These are phyloP conservation scores for Tiliqua scincoides DNA, from an alignment of 2,113 vertebrate species.

Conservation along the genomic window DNA sequence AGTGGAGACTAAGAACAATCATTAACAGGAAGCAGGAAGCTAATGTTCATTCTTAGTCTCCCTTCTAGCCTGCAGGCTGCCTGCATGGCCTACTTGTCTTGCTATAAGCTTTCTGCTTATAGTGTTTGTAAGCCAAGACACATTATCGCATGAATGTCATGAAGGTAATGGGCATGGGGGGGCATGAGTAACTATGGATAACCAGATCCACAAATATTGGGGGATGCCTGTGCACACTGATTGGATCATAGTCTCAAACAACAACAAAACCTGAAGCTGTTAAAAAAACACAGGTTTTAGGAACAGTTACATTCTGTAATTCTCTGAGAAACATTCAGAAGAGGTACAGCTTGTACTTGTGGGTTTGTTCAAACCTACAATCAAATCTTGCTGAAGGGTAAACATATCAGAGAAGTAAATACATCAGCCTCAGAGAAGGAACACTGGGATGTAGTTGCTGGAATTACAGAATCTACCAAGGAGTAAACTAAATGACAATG, in stretches of 20 bases:
- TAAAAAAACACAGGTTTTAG: not conserved
- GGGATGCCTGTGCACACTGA: no score
- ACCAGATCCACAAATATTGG: no score
- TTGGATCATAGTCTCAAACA: not conserved
- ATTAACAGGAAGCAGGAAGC: no score
- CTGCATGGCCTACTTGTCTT: no score
- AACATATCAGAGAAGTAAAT: not conserved
- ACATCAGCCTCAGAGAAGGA: conserved; percentile 28
- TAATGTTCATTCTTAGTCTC: no score
- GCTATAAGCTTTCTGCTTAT: no score
- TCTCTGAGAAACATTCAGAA: conserved; percentile 28
- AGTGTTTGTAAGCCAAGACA: no score
- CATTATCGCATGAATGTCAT: no score
- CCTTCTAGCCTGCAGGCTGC: no score
- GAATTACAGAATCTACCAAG: conserved; percentile 10
- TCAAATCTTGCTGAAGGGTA: conserved; percentile 33
- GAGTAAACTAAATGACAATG: not conserved
- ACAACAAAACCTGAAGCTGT: not conserved
- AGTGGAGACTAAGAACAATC: no score
- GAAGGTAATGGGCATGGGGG: no score
- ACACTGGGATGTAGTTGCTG: conserved; percentile 20
- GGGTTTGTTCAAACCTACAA: conserved; percentile 33
- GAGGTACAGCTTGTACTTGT: conserved; percentile 30
- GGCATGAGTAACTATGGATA: no score
- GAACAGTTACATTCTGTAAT: accelerated